These are phyloP conservation scores for Mercenaria mercenaria DNA, from an alignment of 1,140 invertebrate genomes.

Conservation along the genomic window DNA sequence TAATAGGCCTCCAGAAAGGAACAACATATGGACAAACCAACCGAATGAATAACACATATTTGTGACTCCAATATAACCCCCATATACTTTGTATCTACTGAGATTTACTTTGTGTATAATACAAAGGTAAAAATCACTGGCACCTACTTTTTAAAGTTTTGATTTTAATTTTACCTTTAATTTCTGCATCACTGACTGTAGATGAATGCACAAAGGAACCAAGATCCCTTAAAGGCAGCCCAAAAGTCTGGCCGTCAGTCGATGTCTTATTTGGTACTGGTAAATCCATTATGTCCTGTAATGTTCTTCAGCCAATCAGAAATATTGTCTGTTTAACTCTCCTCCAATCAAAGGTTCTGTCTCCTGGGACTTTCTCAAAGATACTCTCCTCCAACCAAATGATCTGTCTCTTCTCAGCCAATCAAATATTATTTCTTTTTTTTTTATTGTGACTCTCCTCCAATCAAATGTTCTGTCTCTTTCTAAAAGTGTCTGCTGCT, in stretches of 20 bases:
- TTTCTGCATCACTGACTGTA: constrained; percentile 81
- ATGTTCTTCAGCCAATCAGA: not conserved
- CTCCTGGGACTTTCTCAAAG: not conserved
- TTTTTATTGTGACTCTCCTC: not conserved
- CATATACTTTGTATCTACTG: no score
- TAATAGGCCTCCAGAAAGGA: no score
- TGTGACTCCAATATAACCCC: no score
- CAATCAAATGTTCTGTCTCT: not conserved
- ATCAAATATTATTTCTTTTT: not conserved
- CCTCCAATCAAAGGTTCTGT: constrained; percentile 3
- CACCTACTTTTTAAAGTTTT: no score
- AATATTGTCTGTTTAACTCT: not conserved
- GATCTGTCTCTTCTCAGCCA: not conserved
- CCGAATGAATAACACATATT: no score
- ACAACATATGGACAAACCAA: no score
- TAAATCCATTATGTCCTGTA: not conserved
- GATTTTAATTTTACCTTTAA: constrained; percentile 77
- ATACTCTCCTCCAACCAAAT: constrained; percentile 8
- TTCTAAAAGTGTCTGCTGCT: not conserved
- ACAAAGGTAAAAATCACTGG: no score
- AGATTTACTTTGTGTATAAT: no score
- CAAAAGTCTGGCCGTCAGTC: not conserved
- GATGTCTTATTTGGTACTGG: not conserved
- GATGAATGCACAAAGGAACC: constrained; percentile 77
- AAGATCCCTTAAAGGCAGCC: constrained; percentile 76